phyloP scores from a whole-genome alignment of 2,888 invertebrate genomes.

The Brenthis daphne region DNA sequence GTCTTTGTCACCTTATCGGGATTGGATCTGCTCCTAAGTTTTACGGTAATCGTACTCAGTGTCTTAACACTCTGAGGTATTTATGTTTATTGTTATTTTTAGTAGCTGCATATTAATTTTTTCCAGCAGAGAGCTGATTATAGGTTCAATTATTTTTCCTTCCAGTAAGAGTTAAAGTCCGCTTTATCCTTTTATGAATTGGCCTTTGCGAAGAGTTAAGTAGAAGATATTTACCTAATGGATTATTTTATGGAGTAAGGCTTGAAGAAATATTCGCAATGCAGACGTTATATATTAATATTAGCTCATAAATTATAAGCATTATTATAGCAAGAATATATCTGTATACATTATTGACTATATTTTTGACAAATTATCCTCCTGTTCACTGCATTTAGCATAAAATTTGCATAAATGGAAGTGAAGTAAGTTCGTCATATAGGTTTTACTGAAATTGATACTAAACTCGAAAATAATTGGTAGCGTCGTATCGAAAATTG shows the following conservation, averaged over 20 bases:
- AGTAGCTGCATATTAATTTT: conserved; percentile 47
- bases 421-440: background rate
- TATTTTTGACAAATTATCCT: background rate
- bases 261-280: conserved; percentile 13
- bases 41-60: conserved; percentile 68
- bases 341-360: background rate
- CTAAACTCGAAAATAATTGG: conserved; percentile 22
- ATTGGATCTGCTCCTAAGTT: conserved; percentile 66
- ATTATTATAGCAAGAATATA: conserved; percentile 4
- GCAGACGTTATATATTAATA: conserved; percentile 11
- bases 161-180: conserved; percentile 28
- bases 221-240: conserved; percentile 23
- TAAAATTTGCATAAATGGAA: background rate
- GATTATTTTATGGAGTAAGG: conserved; percentile 18
- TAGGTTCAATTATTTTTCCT: conserved; percentile 35
- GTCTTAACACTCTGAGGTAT: conserved; percentile 51
- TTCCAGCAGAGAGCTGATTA: conserved; percentile 39
- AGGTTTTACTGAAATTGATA: background rate
- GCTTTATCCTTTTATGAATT: conserved; percentile 35
- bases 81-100: conserved; percentile 56
- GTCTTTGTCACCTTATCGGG: conserved; percentile 69
- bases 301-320: conserved; percentile 8
- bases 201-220: conserved; percentile 20
- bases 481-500: conserved; percentile 38
- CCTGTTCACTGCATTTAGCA: background rate